phyloP scores from a whole-genome alignment of 1,140 invertebrate species.

The Saccostrea glomerata region DNA sequence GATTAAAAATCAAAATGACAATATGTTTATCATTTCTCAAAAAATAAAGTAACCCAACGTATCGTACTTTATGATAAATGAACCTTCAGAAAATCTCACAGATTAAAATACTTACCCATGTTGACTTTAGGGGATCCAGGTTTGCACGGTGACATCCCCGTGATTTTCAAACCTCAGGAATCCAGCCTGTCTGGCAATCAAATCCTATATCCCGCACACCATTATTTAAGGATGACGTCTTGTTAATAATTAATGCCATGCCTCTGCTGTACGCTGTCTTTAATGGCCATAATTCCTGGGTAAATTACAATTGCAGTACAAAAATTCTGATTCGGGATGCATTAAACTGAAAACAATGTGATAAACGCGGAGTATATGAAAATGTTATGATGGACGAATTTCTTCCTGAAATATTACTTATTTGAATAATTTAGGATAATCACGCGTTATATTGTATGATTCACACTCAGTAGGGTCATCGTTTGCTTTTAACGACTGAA shows the following conservation, averaged over 20 bases:
- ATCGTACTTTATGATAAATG: too few relatives aligned
- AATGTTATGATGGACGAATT: neutral
- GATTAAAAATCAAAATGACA: too few relatives aligned
- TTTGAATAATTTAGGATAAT: neutral
- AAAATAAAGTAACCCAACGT: too few relatives aligned
- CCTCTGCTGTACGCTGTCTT: neutral
- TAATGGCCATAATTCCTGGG: conserved; percentile 1
- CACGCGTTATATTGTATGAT: neutral
- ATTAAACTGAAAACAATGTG: neutral
- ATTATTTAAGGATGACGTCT: conserved; percentile 17
- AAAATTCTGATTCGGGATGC: neutral
- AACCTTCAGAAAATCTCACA: too few relatives aligned
- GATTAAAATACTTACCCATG: conserved; percentile 24
- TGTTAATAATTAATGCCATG: conserved; percentile 11
- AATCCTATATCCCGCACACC: neutral
- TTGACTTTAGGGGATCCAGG: neutral
- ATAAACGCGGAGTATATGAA: neutral
- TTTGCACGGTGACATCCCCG: conserved; percentile 1
- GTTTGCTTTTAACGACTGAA: neutral
- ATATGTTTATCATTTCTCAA: too few relatives aligned
- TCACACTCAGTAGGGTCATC: neutral
- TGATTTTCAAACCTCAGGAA: neutral
- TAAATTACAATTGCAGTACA: neutral
- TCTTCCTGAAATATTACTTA: neutral
- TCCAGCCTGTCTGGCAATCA: neutral